Evolutionary conservation across 1,140 invertebrate genomes (phyloP), one percentile per base, ranked within the genome.

Genomic region (Penaeus chinensis): DNA sequence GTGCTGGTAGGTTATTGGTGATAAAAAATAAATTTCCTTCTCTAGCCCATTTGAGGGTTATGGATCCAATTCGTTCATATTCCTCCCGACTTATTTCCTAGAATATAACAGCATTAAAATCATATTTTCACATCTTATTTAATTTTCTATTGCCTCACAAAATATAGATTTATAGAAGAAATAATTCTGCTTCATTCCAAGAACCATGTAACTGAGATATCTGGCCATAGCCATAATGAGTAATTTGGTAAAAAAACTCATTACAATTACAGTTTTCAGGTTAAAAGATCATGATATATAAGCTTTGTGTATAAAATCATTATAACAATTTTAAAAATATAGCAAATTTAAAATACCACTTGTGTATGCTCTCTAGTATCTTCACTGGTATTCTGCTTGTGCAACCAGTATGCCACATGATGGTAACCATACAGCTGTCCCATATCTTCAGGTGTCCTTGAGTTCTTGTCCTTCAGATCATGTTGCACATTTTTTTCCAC

Each of bases 341-440:
- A 32, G 24, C 37, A 78, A 19, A 13, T 42, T 3, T 13, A 32
- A 22, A 78, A 32, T 78, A 82, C 79, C 61, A 22, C 18, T 61
- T 82, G 62, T 42, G 61, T 66, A 63, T 82, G 80, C 24, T 82
- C 32, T 20, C 18, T 61, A 0, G 62, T 27, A 18, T 19, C n/a
- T 16, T 24, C 60, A 62, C 66, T 16, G 27, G 19, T 0, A 42
- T 37, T 22, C 24, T 32, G 80, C 32, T 82, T 82, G 32, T 47
- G 63, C 16, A 82, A 65, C 80, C 80, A 82, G 32, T 65, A 82
- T 61, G 80, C 80, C 0, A 82, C 80, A 27, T 82, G 32, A 66
- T 66, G 61, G 5, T 82, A 62, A 22, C 80, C 80, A n/a, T 82
- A 82, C 5, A 82, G 32, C 22, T 66, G 62, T 5, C 62, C 80